These are phyloP conservation scores for Plagodis dolabraria DNA, from an alignment of 2,888 invertebrate species.

Conservation along the genomic window DNA sequence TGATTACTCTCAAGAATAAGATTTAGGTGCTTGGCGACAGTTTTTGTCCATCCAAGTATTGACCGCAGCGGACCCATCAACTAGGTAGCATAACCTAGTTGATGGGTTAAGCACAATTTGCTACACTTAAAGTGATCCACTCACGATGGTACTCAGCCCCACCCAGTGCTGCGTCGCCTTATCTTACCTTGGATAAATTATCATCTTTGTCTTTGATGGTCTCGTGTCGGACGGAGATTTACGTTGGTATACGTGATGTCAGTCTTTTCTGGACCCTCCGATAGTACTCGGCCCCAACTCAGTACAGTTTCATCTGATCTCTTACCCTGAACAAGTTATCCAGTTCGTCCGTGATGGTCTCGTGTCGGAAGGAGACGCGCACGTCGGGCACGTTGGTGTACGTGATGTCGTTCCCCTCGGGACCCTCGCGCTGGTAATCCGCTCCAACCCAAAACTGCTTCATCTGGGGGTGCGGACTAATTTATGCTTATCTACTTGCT, in stretches of 20 bases:
- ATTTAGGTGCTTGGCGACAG: too few relatives aligned
- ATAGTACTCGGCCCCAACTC: not conserved
- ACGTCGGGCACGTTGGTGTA: slow-evolving; percentile 99
- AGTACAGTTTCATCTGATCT: too few relatives aligned
- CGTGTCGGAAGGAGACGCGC: slow-evolving; percentile 96
- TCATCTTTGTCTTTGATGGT: slow-evolving; percentile 96
- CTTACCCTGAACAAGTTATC: slow-evolving; percentile 93
- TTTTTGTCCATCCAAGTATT: too few relatives aligned
- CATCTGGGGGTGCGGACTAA: slow-evolving; percentile 82
- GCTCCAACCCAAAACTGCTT: slow-evolving; percentile 99
- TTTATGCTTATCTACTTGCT: not conserved
- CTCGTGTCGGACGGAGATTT: slow-evolving; percentile 97
- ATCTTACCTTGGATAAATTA: slow-evolving; percentile 92
- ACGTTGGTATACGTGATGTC: slow-evolving; percentile 99
- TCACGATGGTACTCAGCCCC: too few relatives aligned
- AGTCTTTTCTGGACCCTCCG: slow-evolving; percentile 91
- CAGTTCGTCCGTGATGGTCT: slow-evolving; percentile 96
- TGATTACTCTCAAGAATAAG: too few relatives aligned
- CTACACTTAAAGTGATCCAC: too few relatives aligned
- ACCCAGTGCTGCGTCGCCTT: too few relatives aligned
- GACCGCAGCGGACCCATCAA: too few relatives aligned
- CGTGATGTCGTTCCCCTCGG: slow-evolving; percentile 98
- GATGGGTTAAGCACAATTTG: too few relatives aligned
- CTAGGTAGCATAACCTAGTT: too few relatives aligned
- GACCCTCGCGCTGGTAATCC: slow-evolving; percentile 97